phyloP scores from a whole-genome alignment of 2,888 invertebrate species.

The Drosophila setosimentum region DNA sequence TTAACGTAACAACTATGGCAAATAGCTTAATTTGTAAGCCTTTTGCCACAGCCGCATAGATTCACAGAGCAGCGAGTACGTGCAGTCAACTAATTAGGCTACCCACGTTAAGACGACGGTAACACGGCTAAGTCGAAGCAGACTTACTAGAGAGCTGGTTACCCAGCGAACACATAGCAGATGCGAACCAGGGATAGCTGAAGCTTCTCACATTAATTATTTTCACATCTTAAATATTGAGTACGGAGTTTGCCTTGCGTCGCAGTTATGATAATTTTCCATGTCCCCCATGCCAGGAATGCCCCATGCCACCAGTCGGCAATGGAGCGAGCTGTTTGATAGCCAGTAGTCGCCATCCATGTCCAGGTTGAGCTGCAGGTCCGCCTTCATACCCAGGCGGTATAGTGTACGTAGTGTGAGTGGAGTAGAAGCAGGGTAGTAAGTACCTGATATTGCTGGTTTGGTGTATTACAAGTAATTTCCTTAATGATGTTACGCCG shows the following conservation, averaged over 20 bases:
- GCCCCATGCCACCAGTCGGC: background rate
- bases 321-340: conserved; percentile 28
- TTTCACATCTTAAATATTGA: conserved; percentile 74
- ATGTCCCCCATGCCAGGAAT: conserved; percentile 4
- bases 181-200: conserved; percentile 4
- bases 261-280: conserved; percentile 72
- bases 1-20: conserved; percentile 62
- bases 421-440: conserved; percentile 6
- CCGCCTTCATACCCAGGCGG: conserved; percentile 6
- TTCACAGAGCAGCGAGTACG: conserved; percentile 40
- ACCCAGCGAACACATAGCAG: background rate
- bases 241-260: conserved; percentile 40
- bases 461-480: conserved; percentile 77
- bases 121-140: conserved; percentile 24
- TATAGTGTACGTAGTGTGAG: conserved; percentile 3
- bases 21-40: conserved; percentile 76
- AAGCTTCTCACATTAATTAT: conserved; percentile 79
- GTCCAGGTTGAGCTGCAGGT: conserved; percentile 12
- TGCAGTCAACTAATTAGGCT: conserved; percentile 69
- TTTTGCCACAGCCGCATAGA: conserved; percentile 22
- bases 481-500: conserved; percentile 79
- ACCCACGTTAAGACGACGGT: conserved; percentile 52
- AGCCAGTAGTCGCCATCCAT: conserved; percentile 7
- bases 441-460: conserved; percentile 66
- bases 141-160: background rate